Conservation (phyloP, 2,113 vertebrate genomes). For the Cyprinodon tularosa region DNA sequence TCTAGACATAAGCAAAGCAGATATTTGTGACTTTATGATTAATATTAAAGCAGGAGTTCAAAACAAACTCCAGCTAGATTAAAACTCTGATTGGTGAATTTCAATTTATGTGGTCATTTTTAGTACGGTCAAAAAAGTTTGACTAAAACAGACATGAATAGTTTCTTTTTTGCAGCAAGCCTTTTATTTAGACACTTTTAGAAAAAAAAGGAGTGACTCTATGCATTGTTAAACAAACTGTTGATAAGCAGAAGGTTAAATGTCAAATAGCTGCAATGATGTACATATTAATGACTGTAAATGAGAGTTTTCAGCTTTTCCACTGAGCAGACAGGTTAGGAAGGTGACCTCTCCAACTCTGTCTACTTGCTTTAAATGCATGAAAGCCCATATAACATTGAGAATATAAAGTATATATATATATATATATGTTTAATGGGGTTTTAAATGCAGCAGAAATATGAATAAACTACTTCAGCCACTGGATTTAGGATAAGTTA, state of each 20-base stretch:
- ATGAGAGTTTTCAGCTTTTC: neutral
- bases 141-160: neutral
- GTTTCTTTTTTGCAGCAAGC: neutral
- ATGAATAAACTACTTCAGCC: neutral
- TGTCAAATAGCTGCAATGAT: neutral
- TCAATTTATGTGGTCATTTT: neutral
- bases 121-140: neutral
- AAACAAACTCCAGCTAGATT: neutral
- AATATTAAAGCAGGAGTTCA: neutral
- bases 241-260: neutral
- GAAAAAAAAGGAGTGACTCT: too few relatives aligned
- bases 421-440: constrained; percentile 19
- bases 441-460: constrained; percentile 1
- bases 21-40: neutral
- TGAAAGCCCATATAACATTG: constrained; percentile 11
- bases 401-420: neutral
- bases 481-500: neutral
- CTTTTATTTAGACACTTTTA: neutral
- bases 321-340: constrained; percentile 7
- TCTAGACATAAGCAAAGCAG: constrained; percentile 4
- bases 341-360: neutral
- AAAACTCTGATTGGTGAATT: neutral
- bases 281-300: too few relatives aligned
- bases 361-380: constrained; percentile 31
- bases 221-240: neutral